Conservation (phyloP, 1,140 invertebrate species). For the Solen grandis region DNA sequence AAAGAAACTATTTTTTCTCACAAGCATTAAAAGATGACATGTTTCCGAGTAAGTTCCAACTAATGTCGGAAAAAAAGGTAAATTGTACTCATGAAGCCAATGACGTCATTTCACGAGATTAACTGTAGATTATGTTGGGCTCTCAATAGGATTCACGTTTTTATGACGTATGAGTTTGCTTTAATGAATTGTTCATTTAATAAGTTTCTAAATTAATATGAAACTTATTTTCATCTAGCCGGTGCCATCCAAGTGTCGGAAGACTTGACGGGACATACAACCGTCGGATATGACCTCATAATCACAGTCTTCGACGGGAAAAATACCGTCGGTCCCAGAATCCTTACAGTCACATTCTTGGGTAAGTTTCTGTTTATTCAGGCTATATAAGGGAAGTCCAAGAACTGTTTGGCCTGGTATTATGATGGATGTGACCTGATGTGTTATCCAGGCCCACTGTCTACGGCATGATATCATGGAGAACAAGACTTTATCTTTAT, state of each 20-base stretch:
- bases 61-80: too few species aligned
- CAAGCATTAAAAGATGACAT: too few species aligned
- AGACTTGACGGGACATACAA: neutral
- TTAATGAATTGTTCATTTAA: neutral
- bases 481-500: too few species aligned
- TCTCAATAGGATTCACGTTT: too few species aligned
- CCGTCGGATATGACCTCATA: slow-evolving; percentile 9
- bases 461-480: too few species aligned
- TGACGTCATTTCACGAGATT: too few species aligned
- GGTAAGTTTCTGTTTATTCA: neutral
- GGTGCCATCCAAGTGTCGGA: slow-evolving; percentile 10
- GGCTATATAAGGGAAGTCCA: neutral
- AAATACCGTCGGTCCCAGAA: slow-evolving; percentile 8
- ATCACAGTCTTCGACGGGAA: neutral
- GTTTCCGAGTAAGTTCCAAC: too few species aligned
- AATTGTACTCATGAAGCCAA: too few species aligned
- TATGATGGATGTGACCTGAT: neutral
- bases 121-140: too few species aligned
- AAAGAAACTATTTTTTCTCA: too few species aligned
- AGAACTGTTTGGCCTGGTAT: neutral
- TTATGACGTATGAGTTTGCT: too few species aligned
- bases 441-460: neutral
- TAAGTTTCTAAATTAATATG: neutral
- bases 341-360: slow-evolving; percentile 8
- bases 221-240: too few species aligned